phyloP scores from a whole-genome alignment of 2,888 invertebrate species.

The Melinaea marsaeus region DNA sequence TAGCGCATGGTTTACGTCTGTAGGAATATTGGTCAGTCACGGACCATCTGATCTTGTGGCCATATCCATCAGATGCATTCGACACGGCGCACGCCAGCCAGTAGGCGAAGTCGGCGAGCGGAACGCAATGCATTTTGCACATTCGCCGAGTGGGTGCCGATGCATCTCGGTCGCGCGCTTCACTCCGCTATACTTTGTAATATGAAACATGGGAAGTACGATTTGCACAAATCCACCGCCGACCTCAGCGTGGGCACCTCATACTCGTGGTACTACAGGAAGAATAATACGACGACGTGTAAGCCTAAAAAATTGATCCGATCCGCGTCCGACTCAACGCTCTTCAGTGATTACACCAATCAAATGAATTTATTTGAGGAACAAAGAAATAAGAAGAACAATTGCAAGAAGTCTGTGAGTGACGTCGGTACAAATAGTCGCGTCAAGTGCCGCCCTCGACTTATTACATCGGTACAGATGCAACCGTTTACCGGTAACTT shows the following conservation, averaged over 20 bases:
- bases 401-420: conserved; percentile 65
- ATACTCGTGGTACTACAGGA: conserved; percentile 74
- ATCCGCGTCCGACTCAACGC: conserved; percentile 70
- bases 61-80: conserved; percentile 51
- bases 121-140: conserved; percentile 61
- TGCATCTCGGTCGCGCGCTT: conserved; percentile 58
- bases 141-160: conserved; percentile 54
- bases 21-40: conserved; percentile 46
- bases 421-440: conserved; percentile 61
- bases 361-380: conserved; percentile 71
- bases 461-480: conserved; percentile 64
- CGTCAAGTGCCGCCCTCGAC: conserved; percentile 57
- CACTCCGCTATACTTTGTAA: conserved; percentile 49
- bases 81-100: conserved; percentile 48
- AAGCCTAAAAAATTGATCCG: conserved; percentile 59
- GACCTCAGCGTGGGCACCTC: conserved; percentile 71
- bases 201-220: conserved; percentile 77
- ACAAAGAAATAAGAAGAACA: conserved; percentile 50
- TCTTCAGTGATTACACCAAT: conserved; percentile 74
- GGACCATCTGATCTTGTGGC: conserved; percentile 51
- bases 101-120: conserved; percentile 48
- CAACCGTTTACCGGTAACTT: conserved; percentile 72
- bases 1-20: conserved; percentile 52
- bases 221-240: conserved; percentile 70
- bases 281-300: conserved; percentile 56